Conservation (phyloP, 2,797 vertebrate species). For the Ataeniobius toweri region DNA sequence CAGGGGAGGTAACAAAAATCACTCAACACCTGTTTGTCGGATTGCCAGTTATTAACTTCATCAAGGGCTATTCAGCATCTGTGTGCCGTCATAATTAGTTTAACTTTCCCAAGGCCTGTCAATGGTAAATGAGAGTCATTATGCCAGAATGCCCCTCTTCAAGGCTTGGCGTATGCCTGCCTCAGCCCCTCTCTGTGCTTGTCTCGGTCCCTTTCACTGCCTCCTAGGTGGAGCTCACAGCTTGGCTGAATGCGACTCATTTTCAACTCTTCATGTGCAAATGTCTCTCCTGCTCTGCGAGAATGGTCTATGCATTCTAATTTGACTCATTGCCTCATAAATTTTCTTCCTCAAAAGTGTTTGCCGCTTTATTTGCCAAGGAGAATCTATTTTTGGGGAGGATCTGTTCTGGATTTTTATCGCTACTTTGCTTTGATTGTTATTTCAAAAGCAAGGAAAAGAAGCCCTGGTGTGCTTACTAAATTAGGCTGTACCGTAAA, state of each 20-base stretch:
- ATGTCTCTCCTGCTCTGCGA: constrained; percentile 63
- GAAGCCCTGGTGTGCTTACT: constrained; percentile 8
- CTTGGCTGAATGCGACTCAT: constrained; percentile 79
- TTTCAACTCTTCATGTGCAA: constrained; percentile 81
- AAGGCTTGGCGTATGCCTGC: constrained; percentile 74
- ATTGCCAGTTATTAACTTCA: constrained; percentile 84
- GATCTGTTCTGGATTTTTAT: constrained; percentile 52
- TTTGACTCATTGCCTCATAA: constrained; percentile 69
- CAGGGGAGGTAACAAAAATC: constrained; percentile 75
- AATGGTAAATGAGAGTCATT: constrained; percentile 83
- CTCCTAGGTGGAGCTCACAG: constrained; percentile 79
- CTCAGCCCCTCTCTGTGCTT: constrained; percentile 68
- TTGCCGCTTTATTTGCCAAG: constrained; percentile 58
- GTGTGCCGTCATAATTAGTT: constrained; percentile 84
- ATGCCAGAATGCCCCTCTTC: constrained; percentile 80
- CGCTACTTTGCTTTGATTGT: constrained; percentile 36
- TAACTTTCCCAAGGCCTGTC: constrained; percentile 81
- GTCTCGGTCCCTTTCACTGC: constrained; percentile 75
- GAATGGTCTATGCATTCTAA: constrained; percentile 76
- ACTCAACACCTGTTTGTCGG: constrained; percentile 83
- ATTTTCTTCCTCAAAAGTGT: constrained; percentile 55
- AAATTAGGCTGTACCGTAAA: constrained; percentile 30
- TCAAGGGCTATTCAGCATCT: constrained; percentile 85
- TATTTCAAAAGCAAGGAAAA: constrained; percentile 42
- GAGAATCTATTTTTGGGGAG: constrained; percentile 35